Evolutionary conservation across 2,797 vertebrate species (phyloP), one percentile per base, ranked within the genome.

Genomic region (Tokudaia tokunoshimensis): DNA sequence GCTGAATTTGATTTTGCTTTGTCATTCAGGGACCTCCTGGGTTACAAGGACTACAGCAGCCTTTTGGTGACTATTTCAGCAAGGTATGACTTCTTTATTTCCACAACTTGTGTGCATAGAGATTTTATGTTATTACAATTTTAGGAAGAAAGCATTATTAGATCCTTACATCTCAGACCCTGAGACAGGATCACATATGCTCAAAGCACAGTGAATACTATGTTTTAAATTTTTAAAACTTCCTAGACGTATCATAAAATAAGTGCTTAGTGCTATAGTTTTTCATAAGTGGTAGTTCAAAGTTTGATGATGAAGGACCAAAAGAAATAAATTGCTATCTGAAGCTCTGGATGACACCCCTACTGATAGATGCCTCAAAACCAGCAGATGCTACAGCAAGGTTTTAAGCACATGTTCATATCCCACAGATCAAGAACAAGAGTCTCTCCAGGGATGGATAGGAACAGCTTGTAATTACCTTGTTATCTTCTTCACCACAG

Each of bases 1-100:
- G 93, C 79, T 4, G 0, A 88, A 7, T 59, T 88, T 92, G 4
- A 74, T 61, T 76, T 81, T 96, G 41, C 55, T 95, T 94, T 98
- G 96, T 89, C 37, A 41, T 95, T 44, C 65, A 99, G 98, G 98
- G 98, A 78, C 97, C 97, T 97, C 98, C 98, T 96, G 98, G 97
- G 88, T 81, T 97, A 29, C 96, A 98, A 96, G 98, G 65, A 97
- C 50, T 97, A 86, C 97, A 98, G 80, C 98, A 98, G 91, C 97
- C 94, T 83, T 95, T 98, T 92, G 97, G 93, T 93, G 96, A 91
- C 8, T 92, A 95, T 94, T 97, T 97, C 97, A 98, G 98, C 55
- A 98, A 98, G 98, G 98, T 98, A 98, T 74, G 92, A 14, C 79
- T 90, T 90, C 79, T 50, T 63, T 90, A n/a, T 78, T 65, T n/a